Conservation (phyloP, 2,888 invertebrate species). For the Timema cristinae region DNA sequence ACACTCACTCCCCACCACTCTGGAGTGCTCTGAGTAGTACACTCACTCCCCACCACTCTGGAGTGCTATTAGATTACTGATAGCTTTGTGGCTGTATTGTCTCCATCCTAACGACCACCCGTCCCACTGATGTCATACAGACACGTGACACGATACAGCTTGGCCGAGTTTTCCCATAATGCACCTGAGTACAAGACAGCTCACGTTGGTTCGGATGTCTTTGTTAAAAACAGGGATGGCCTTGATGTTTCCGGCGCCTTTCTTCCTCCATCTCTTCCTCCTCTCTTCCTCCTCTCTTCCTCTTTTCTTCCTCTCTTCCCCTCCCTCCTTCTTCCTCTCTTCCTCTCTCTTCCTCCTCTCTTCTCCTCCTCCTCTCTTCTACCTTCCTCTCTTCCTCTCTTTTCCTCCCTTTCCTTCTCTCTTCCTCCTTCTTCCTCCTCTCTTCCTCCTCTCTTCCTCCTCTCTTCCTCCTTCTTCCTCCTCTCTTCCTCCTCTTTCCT, state of each 20-base stretch:
- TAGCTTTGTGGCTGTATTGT: too few relatives aligned
- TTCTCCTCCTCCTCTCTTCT: not conserved
- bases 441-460: too few relatives aligned
- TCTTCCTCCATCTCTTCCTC: not conserved
- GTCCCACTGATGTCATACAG: too few relatives aligned
- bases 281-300: not conserved
- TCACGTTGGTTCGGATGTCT: not conserved
- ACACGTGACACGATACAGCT: too few relatives aligned
- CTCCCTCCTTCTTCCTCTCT: not conserved
- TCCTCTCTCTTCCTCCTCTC: not conserved
- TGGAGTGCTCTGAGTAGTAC: too few relatives aligned
- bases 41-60: too few relatives aligned
- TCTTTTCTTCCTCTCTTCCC: not conserved
- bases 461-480: not conserved
- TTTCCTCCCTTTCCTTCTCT: not conserved
- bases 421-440: too few relatives aligned
- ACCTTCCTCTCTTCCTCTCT: not conserved
- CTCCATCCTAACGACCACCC: too few relatives aligned
- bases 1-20: too few relatives aligned
- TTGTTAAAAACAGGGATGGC: not conserved
- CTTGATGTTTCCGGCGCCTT: too few relatives aligned
- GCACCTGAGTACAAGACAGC: not conserved
- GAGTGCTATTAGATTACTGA: too few relatives aligned
- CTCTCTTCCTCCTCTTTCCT: not conserved
- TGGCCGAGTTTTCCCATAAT: too few relatives aligned